phyloP scores from a whole-genome alignment of 2,888 invertebrate genomes.

The Sturmia bella region DNA sequence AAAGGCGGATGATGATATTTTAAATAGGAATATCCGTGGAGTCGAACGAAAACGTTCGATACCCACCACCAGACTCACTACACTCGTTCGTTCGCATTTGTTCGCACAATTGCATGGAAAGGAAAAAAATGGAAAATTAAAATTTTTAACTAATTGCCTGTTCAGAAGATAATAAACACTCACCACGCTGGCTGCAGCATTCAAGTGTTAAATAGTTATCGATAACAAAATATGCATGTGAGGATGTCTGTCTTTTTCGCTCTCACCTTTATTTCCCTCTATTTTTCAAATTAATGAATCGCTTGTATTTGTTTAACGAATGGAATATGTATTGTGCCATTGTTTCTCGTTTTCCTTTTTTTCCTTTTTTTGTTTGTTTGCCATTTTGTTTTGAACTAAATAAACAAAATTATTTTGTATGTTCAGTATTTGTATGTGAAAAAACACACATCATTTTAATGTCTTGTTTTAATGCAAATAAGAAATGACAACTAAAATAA shows the following conservation, averaged over 20 bases:
- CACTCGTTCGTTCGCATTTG: too few relatives aligned
- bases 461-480: constrained; percentile 15
- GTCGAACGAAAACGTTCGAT: too few relatives aligned
- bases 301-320: constrained; percentile 50
- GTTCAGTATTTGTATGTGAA: neutral
- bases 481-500: constrained; percentile 11
- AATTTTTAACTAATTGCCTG: too few relatives aligned
- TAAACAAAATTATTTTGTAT: constrained; percentile 29
- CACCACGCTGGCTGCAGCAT: too few relatives aligned
- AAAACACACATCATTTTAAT: constrained; percentile 28
- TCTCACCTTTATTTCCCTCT: constrained; percentile 1
- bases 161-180: too few relatives aligned
- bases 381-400: constrained; percentile 4
- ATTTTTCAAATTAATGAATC: constrained; percentile 44
- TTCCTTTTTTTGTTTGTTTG: too few relatives aligned
- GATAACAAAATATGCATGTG: constrained; percentile 6
- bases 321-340: constrained; percentile 43
- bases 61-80: too few relatives aligned
- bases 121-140: too few relatives aligned
- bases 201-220: neutral
- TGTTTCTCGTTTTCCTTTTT: constrained; percentile 32
- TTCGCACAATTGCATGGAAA: too few relatives aligned
- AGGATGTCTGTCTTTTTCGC: neutral
- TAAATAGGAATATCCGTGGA: too few relatives aligned
- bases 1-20: too few relatives aligned